Evolutionary conservation across 2,888 invertebrate species (phyloP), one percentile per base, ranked within the genome.

Genomic region (Acanthosepion pharaonis): DNA sequence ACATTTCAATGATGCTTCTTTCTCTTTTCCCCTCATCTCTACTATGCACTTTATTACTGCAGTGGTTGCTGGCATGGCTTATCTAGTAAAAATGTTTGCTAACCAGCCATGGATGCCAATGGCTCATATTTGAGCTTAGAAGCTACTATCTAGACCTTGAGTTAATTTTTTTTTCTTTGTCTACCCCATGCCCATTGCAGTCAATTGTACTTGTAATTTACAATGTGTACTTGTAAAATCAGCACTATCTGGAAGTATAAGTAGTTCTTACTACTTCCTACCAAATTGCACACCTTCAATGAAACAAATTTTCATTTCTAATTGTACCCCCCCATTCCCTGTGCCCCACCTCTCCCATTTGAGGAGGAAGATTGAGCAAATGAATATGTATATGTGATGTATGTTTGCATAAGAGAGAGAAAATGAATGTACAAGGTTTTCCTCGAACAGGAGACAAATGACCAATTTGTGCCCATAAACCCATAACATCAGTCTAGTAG

Each of bases 401-500:
- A 33, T 78, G 78, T 33, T 5, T 78, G n/a, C n/a, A 18, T n/a
- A 15, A 78, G n/a, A n/a, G n/a, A 78, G 42, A 42, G 42, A 42
- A 42, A 42, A 42, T 42, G 42, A 42, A 42, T 78, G 78, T 78
- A n/a, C 15, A n/a, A 78, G n/a, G n/a, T 78, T 78, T 78, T 78
- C 78, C 78, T 78, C 78, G n/a, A 23, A 78, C 33, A n/a, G n/a
- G 78, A 78, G n/a, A 78, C 78, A 15, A 78, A 78, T 78, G 78
- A 78, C 78, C 78, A 78, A 78, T n/a, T n/a, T 78, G 78, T 78
- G 78, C 78, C 78, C 78, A 78, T n/a, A n/a, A 78, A 64, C n/a
- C 78, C 78, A 78, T 78, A n/a, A 33, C 15, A 33, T 78, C 78
- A 18, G 78, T 59, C 59, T 59, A 59, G 20, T 20, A 59, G 59